phyloP scores from a whole-genome alignment of 2,113 vertebrate genomes.

The Stomatorhinus ivindoensis region DNA sequence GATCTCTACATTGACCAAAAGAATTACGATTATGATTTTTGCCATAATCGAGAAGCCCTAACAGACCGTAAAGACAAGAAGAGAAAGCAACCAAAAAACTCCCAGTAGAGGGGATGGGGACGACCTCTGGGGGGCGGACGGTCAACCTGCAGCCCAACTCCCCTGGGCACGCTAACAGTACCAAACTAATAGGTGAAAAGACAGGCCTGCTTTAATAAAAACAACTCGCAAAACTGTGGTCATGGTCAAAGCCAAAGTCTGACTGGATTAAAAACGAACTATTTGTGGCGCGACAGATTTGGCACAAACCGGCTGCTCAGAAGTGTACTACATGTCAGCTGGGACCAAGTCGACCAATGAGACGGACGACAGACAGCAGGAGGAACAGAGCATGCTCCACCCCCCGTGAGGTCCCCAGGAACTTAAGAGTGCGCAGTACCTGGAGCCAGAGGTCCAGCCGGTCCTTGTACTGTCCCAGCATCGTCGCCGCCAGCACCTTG shows the following conservation, averaged over 20 bases:
- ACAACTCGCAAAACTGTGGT: too few species aligned
- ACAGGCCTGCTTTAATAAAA: neutral
- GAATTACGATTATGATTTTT: neutral
- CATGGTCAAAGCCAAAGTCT: neutral
- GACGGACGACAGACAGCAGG: neutral
- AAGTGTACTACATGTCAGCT: neutral
- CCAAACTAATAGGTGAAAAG: neutral
- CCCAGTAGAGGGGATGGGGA: neutral
- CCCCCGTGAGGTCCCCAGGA: neutral
- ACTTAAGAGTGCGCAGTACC: conserved; percentile 51
- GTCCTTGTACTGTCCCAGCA: conserved; percentile 90
- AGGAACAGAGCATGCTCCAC: neutral
- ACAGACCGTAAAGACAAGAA: neutral
- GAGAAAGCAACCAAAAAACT: neutral
- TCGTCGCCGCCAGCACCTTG: conserved; percentile 90
- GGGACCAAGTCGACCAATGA: neutral
- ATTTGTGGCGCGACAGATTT: neutral
- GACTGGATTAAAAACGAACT: neutral
- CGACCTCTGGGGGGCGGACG: neutral
- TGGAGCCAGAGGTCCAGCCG: conserved; percentile 89
- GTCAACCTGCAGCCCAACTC: too few species aligned
- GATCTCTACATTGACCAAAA: neutral
- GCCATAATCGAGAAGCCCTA: neutral
- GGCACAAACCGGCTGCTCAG: neutral
- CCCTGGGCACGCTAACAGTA: neutral